phyloP scores from a whole-genome alignment of 2,113 vertebrate species.

The Sula dactylatra region DNA sequence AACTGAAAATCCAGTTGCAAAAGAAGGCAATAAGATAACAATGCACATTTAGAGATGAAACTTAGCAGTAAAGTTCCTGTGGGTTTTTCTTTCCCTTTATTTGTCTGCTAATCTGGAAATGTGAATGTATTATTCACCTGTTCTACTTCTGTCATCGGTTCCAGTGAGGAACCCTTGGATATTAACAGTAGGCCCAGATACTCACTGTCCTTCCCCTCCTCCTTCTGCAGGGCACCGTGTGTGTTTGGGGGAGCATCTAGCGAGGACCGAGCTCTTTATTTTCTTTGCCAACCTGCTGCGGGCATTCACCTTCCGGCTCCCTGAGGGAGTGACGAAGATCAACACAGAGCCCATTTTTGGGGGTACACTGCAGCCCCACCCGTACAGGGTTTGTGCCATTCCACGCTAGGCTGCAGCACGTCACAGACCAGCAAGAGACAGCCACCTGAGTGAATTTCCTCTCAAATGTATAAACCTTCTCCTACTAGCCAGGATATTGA shows the following conservation, averaged over 20 bases:
- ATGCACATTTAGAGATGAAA: background rate
- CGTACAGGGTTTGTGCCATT: background rate
- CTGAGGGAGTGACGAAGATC: background rate
- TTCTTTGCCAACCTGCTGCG: slow-evolving; percentile 48
- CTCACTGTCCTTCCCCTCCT: background rate
- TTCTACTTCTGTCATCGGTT: background rate
- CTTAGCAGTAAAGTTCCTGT: background rate
- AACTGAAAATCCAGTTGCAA: background rate
- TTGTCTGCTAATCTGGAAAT: background rate
- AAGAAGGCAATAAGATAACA: background rate
- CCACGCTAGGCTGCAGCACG: background rate
- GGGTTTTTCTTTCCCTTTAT: background rate
- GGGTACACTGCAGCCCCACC: slow-evolving; percentile 27
- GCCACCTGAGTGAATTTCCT: background rate
- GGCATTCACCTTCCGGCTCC: background rate
- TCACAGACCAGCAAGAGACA: background rate
- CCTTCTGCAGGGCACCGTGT: slow-evolving; percentile 32
- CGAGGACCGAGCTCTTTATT: slow-evolving; percentile 44
- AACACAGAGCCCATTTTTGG: background rate
- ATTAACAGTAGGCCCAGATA: background rate
- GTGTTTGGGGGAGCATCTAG: slow-evolving; percentile 54
- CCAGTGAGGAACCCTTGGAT: background rate
- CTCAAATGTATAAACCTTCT: background rate
- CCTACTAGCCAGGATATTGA: background rate
- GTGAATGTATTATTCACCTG: background rate